A percentile compares a stretch with the other conserved stretches of the same genome.
These are phyloP conservation scores for Hypselothyrea guttata DNA, from an alignment of 2,888 invertebrate genomes.

Conservation along the genomic window DNA sequence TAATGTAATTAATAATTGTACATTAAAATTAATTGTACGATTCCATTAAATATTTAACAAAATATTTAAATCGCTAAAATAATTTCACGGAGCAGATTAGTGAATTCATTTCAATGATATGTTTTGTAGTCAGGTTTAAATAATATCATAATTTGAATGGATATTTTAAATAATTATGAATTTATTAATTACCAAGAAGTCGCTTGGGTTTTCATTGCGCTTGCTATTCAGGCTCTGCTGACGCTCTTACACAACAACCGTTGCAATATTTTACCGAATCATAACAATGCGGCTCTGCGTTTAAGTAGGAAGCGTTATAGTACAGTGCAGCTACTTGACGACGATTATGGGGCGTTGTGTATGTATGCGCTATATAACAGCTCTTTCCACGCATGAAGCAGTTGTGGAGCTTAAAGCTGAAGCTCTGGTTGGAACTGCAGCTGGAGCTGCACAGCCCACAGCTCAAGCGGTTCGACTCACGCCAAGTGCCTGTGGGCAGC, in stretches of 20 bases:
- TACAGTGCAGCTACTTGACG: constrained; percentile 68
- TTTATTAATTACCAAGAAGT: too few relatives aligned
- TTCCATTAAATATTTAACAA: constrained; percentile 50
- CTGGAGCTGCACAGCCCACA: constrained; percentile 58
- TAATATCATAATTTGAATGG: too few relatives aligned
- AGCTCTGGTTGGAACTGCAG: constrained; percentile 23
- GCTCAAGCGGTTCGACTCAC: constrained; percentile 54
- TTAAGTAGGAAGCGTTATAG: constrained; percentile 64
- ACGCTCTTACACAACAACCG: constrained; percentile 21
- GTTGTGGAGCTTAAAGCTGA: constrained; percentile 32
- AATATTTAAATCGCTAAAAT: constrained; percentile 23
- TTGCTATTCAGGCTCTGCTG: not conserved
- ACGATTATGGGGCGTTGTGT: constrained; percentile 31
- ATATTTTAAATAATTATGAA: too few relatives aligned
- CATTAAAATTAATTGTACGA: constrained; percentile 51
- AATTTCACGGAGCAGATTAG: constrained; percentile 2
- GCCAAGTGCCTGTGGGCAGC: constrained; percentile 72
- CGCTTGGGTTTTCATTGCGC: too few relatives aligned
- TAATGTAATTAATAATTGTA: constrained; percentile 68
- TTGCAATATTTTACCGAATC: constrained; percentile 59
- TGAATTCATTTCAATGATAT: too few relatives aligned
- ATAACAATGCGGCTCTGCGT: constrained; percentile 56
- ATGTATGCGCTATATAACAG: constrained; percentile 30
- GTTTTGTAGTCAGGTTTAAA: too few relatives aligned
- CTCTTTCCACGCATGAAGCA: constrained; percentile 62